These are phyloP conservation scores for Megalopta genalis DNA, from an alignment of 1,140 invertebrate genomes.

Conservation along the genomic window DNA sequence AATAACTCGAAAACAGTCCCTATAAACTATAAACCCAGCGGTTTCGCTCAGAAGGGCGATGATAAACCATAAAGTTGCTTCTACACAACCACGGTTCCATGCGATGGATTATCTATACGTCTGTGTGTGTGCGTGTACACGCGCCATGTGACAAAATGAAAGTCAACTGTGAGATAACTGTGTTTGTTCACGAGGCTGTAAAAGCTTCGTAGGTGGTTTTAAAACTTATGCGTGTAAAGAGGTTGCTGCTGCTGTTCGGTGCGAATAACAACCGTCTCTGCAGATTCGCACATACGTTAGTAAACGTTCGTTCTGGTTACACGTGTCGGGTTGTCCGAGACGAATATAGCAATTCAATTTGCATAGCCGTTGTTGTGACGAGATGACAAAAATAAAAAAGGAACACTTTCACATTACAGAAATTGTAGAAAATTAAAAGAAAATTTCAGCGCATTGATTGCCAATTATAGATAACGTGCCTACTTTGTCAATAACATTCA, in stretches of 20 bases:
- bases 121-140: not conserved
- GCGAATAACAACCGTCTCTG: not conserved
- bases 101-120: not conserved
- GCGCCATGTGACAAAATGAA: not conserved
- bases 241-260: not conserved
- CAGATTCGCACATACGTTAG: not conserved
- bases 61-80: constrained; percentile 26
- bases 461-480: too few relatives aligned
- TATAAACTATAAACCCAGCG: not conserved
- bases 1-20: not conserved
- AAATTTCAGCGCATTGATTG: too few relatives aligned
- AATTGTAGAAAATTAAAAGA: too few relatives aligned
- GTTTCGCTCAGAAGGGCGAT: not conserved
- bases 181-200: constrained; percentile 54
- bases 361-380: too few relatives aligned
- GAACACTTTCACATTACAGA: too few relatives aligned
- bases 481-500: too few relatives aligned
- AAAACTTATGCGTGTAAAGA: constrained; percentile 50
- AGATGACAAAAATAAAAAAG: too few relatives aligned
- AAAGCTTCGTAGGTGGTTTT: constrained; percentile 55
- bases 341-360: too few relatives aligned
- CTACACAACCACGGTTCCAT: not conserved
- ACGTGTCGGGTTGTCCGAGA: too few relatives aligned
- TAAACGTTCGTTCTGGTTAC: too few relatives aligned
- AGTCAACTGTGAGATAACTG: constrained; percentile 44